Percentiles rank a stretch among this genome's conserved stretches.
Evolutionary conservation across 2,888 invertebrate genomes (phyloP).

Genomic region (Lasioglossum zephyrum): DNA sequence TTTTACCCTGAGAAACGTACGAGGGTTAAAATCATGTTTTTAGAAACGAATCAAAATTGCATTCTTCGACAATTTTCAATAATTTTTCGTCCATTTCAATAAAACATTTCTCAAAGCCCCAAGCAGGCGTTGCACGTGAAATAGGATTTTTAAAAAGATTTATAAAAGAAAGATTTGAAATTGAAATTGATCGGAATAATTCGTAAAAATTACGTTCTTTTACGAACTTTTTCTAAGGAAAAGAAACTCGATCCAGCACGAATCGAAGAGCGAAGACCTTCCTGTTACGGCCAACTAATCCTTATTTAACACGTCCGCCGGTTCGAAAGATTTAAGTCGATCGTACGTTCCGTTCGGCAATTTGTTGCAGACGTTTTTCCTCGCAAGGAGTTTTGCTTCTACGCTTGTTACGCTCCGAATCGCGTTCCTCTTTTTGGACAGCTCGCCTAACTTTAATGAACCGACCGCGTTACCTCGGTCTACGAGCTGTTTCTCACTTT

Average conservation of each 20-base stretch:
- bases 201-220: background rate
- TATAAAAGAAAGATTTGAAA: too few species aligned
- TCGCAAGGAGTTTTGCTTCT: background rate
- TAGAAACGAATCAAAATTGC: too few species aligned
- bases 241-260: background rate
- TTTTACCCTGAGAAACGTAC: too few species aligned
- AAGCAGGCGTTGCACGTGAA: too few species aligned
- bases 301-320: slow-evolving; percentile 13
- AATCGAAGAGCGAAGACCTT: slow-evolving; percentile 20
- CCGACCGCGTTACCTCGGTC: background rate
- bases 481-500: background rate
- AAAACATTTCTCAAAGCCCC: too few species aligned
- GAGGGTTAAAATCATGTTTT: too few species aligned
- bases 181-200: too few species aligned
- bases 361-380: background rate
- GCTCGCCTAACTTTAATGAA: background rate
- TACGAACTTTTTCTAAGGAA: background rate
- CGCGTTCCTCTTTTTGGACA: background rate
- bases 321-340: slow-evolving; percentile 20
- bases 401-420: background rate
- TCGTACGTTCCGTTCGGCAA: slow-evolving; percentile 1
- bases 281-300: slow-evolving; percentile 15
- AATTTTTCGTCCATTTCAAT: too few species aligned
- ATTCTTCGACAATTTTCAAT: too few species aligned
- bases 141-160: too few species aligned